Evolutionary conservation across 2,797 vertebrate genomes (phyloP), one percentile per base, ranked within the genome.

Genomic region (Tolypeutes matacus): DNA sequence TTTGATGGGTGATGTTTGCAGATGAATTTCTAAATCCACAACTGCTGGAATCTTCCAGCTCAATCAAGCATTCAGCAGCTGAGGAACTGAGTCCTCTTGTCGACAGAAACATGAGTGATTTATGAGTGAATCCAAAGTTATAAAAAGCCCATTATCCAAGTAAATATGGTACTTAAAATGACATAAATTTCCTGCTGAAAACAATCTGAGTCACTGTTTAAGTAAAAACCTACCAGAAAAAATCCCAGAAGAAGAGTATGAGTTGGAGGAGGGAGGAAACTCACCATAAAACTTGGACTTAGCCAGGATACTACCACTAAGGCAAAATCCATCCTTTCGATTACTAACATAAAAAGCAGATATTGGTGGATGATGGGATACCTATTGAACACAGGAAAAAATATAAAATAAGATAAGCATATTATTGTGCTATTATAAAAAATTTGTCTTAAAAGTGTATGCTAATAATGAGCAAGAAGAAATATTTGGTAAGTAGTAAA

Each of bases 211-310:
- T 86, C 51, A 77, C 0, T 69, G 4, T 82, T 31, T 70, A 72
- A 83, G 91, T 70, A 51, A 96, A 84, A 95, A 53, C 31, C 69
- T 15, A 96, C 25, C 31, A 83, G 77, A 85, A 95, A 80, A 85
- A 36, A 95, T 95, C 18, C 51, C 42, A 56, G 83, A 73, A 92
- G 92, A 39, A 94, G 12, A 2, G 6, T 81, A 15, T 21, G 86
- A 21, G 29, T 20, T 91, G 31, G 60, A 82, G 80, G 15, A 34
- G 14, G 34, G 15, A 9, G 11, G 21, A 87, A 85, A 98, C 97
- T 98, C 98, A 99, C 99, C 99, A 8, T 99, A 99, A 98, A 99
- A 99, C 98, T 99, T 99, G 78, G 99, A 99, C 98, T 99, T 99
- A 96, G 99, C 99, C 77, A 99, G 98, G 98, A 99, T 99, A 98